Evolutionary conservation across 53 echinoderm and acorn worm species (phyloP).

Genomic region (Arbacia lixula): DNA sequence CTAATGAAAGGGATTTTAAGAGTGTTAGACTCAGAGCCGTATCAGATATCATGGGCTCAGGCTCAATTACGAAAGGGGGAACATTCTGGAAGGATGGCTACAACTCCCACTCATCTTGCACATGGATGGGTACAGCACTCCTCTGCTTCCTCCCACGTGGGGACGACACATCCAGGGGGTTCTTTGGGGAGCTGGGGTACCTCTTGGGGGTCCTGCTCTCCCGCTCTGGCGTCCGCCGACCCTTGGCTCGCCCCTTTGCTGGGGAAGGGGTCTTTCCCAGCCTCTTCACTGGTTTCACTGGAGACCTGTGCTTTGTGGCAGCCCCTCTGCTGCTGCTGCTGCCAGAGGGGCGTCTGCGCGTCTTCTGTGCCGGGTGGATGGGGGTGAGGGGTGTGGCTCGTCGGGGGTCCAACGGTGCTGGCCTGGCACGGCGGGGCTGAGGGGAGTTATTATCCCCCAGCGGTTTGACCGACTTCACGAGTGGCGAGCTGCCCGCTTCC

Average conservation of each 20-base stretch:
- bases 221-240: constrained; percentile 2
- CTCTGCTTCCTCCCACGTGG: constrained; percentile 43
- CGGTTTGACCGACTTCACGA: constrained; percentile 23
- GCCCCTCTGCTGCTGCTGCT: not conserved
- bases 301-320: constrained; percentile 23
- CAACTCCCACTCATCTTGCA: constrained; percentile 61
- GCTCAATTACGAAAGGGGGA: too few relatives aligned
- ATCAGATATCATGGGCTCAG: too few relatives aligned
- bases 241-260: not conserved
- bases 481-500: constrained; percentile 1
- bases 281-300: constrained; percentile 47
- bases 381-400: constrained; percentile 48
- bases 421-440: constrained; percentile 22
- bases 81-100: too few relatives aligned
- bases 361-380: not conserved
- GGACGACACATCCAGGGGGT: constrained; percentile 59
- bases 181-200: constrained; percentile 83
- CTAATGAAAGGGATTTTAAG: too few relatives aligned
- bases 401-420: constrained; percentile 42
- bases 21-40: too few relatives aligned
- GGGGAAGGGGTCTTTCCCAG: constrained; percentile 44
- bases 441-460: constrained; percentile 54
- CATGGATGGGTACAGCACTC: constrained; percentile 56
- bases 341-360: not conserved
- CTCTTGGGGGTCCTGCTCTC: constrained; percentile 64